Evolutionary conservation across 2,113 vertebrate species (phyloP), one percentile per base, ranked within the genome.

Genomic region (Sorex araneus): DNA sequence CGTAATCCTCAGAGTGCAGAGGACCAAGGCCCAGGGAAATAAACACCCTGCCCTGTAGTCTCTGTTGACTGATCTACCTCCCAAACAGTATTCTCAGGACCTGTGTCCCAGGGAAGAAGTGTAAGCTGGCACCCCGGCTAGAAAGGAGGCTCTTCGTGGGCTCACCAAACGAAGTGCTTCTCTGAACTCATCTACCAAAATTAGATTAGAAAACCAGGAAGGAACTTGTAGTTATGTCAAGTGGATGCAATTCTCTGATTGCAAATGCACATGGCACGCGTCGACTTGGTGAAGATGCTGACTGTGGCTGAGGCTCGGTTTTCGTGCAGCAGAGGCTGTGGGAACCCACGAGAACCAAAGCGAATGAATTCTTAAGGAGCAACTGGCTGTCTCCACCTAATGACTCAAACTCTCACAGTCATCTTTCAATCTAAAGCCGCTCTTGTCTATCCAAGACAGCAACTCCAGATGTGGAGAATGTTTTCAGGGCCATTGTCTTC

Each of bases 191-290:
- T n/a, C 45, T 34, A 64, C 67, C 87, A 80, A 63, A 69, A 87
- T 66, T 81, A 87, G 90, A 64, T 12, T 45, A 81, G 86, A 70
- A 92, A 92, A 50, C 57, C 87, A 87, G 91, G 93, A n/a, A 60
- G 30, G 43, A 81, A 63, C 11, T 11, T 2, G 10, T 23, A 30
- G 54, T 27, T 54, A 69, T 90, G 23, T 66, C 73, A 47, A 71
- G 71, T 43, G 36, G 30, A 92, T 86, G 50, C 45, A 71, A 84
- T 64, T 34, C 63, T 77, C 87, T 92, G 77, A 54, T 63, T 84
- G 79, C 81, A 82, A 77, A 40, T 50, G 75, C 90, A 57, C 74
- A n/a, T 21, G 30, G 76, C 88, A 63, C n/a, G 79, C 71, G 94
- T 28, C 73, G 1, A 32, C 80, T 77, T 47, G 25, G 15, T 13